These are phyloP conservation scores for Hiodon tergisus DNA, from an alignment of 2,113 vertebrate species.

Conservation along the genomic window DNA sequence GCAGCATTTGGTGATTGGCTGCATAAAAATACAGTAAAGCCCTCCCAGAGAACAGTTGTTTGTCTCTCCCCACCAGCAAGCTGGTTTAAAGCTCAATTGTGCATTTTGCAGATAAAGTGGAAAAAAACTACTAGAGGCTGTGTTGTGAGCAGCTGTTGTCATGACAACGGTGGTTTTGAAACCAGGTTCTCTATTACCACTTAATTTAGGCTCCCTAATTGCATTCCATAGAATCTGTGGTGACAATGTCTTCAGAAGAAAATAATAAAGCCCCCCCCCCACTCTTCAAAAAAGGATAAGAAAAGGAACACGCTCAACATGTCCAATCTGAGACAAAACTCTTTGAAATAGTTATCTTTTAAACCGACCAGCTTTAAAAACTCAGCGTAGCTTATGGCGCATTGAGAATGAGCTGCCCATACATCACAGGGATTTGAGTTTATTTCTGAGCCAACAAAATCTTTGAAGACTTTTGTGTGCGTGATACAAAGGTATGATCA, in stretches of 20 bases:
- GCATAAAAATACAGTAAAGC: conserved; percentile 83
- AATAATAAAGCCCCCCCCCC: conserved; percentile 18
- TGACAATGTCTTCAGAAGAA: conserved; percentile 79
- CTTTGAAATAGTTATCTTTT: conserved; percentile 77
- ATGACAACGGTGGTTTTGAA: conserved; percentile 93
- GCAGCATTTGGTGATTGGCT: conserved; percentile 85
- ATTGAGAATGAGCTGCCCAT: conserved; percentile 75
- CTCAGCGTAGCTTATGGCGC: conserved; percentile 76
- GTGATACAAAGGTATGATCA: neutral
- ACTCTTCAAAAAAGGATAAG: conserved; percentile 20
- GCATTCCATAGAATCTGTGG: conserved; percentile 98
- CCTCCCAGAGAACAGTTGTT: conserved; percentile 82
- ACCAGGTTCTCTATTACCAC: conserved; percentile 99
- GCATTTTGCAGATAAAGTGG: conserved; percentile 99
- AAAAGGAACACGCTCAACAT: conserved; percentile 63
- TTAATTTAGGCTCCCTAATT: conserved; percentile 99
- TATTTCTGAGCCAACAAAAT: conserved; percentile 55
- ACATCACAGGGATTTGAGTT: conserved; percentile 74
- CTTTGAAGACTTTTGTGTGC: conserved; percentile 70
- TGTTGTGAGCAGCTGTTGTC: conserved; percentile 96
- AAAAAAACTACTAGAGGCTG: conserved; percentile 95
- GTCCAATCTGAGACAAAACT: conserved; percentile 83
- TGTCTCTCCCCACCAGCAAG: conserved; percentile 81
- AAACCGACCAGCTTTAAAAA: conserved; percentile 82
- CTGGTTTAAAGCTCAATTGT: conserved; percentile 99